Percentiles rank a stretch among this genome's conserved stretches.
Conservation (phyloP, 1,140 invertebrate genomes). For the Drosophila seguyi region DNA sequence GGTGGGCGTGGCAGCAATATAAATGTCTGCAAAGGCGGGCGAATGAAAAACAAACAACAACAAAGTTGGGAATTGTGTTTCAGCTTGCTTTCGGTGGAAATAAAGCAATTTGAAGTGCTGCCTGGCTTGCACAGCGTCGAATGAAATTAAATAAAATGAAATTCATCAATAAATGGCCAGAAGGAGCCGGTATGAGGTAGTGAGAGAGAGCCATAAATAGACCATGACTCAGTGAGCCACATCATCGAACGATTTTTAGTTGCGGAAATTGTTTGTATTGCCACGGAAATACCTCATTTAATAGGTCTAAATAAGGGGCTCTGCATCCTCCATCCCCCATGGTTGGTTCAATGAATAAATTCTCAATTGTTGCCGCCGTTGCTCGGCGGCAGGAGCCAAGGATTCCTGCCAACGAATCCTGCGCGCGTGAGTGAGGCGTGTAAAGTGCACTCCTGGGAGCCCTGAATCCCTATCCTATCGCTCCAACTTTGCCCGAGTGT, state of each 20-base stretch:
- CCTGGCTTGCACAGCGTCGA: conserved; percentile 19
- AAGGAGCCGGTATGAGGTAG: conserved; percentile 1
- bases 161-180: conserved; percentile 76
- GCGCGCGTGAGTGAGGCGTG: conserved; percentile 53
- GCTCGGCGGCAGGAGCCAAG: conserved; percentile 7
- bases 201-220: conserved; percentile 58
- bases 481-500: conserved; percentile 20
- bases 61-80: conserved; percentile 71
- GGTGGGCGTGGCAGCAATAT: conserved; percentile 45
- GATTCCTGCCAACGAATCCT: conserved; percentile 17
- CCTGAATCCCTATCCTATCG: conserved; percentile 20
- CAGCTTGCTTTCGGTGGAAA: conserved; percentile 37
- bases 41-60: conserved; percentile 63
- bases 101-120: conserved; percentile 71
- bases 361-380: conserved; percentile 43
- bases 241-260: conserved; percentile 53
- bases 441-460: conserved; percentile 79
- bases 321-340: neutral
- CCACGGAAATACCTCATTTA: conserved; percentile 70
- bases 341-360: conserved; percentile 7
- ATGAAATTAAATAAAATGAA: conserved; percentile 72
- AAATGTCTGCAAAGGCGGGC: conserved; percentile 54
- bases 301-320: conserved; percentile 45
- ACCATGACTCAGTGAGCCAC: conserved; percentile 31
- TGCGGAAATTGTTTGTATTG: conserved; percentile 74